These are phyloP conservation scores for Alexandromys fortis DNA, from an alignment of 2,113 vertebrate genomes.

Conservation along the genomic window DNA sequence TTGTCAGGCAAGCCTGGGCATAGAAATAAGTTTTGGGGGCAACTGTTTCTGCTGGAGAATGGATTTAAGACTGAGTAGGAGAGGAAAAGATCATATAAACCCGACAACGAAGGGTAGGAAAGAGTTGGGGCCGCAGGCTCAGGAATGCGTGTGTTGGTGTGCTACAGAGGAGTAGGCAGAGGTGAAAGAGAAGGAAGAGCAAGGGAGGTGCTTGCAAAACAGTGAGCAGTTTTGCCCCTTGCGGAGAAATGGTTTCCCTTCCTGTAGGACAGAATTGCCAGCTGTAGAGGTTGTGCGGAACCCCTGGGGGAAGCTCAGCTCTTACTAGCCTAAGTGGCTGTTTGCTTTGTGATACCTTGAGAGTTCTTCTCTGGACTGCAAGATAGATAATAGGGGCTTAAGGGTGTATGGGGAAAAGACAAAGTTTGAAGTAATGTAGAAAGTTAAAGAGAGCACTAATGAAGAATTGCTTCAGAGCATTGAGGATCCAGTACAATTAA, in stretches of 20 bases:
- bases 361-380: not conserved
- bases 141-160: not conserved
- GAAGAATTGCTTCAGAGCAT: not conserved
- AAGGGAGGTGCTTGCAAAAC: fast-evolving
- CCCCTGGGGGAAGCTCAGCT: not conserved
- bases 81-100: not conserved
- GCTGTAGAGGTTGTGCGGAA: not conserved
- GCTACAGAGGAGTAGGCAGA: not conserved
- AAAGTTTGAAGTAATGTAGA: not conserved
- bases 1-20: not conserved
- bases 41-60: not conserved
- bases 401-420: not conserved
- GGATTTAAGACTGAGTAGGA: not conserved
- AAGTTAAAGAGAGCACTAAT: not conserved
- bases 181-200: not conserved
- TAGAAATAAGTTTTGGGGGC: not conserved
- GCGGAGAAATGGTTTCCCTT: not conserved
- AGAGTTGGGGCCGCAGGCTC: not conserved
- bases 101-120: not conserved
- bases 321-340: not conserved
- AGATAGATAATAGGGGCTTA: not conserved
- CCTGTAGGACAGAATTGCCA: not conserved
- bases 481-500: not conserved
- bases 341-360: not conserved
- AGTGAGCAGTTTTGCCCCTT: not conserved